Evolutionary conservation across 2,888 invertebrate species (phyloP), one percentile per base, ranked within the genome.

Genomic region (Sarcophaga caerulescens): DNA sequence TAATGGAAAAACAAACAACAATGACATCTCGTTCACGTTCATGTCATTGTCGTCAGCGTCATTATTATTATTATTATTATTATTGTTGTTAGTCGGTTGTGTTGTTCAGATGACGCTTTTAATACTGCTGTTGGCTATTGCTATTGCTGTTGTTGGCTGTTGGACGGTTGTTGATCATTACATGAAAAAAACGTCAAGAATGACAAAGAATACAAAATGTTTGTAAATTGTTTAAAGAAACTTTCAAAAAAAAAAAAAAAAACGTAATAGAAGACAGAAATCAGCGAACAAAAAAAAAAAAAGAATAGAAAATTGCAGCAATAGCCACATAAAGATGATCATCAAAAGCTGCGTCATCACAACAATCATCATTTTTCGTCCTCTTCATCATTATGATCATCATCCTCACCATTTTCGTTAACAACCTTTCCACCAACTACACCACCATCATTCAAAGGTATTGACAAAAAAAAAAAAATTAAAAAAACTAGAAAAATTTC

Each of bases 11-110:
- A 78, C 81, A 86, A 81, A 84, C 78, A 81, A 47, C 80, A 88
- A 84, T 87, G 87, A 88, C 88, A 87, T 88, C 87, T 88, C 88
- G 87, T 87, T 86, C 85, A 86, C 84, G 87, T 88, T 79, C 85
- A 87, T 88, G 88, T 87, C 88, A 88, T 86, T 88, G 88, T 85
- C 88, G 81, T 88, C 85, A 85, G 81, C 87, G 65, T 84, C 74
- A 76, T 85, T 75, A 78, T 81, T 83, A 68, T 80, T 80, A 68
- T 83, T 85, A 76, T 85, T 75, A 78, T 81, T 83, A 68, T 80
- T 80, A 68, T 77, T 85, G 80, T 83, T 85, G 79, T 57, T 73
- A 35, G 74, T 74, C 78, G 76, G 44, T 75, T 78, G 71, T 74
- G 17, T 85, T 77, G 73, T 66, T 14, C 12, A 60, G 81, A 73